Conservation (phyloP, 2,888 invertebrate species). For the Stramonita haemastoma region DNA sequence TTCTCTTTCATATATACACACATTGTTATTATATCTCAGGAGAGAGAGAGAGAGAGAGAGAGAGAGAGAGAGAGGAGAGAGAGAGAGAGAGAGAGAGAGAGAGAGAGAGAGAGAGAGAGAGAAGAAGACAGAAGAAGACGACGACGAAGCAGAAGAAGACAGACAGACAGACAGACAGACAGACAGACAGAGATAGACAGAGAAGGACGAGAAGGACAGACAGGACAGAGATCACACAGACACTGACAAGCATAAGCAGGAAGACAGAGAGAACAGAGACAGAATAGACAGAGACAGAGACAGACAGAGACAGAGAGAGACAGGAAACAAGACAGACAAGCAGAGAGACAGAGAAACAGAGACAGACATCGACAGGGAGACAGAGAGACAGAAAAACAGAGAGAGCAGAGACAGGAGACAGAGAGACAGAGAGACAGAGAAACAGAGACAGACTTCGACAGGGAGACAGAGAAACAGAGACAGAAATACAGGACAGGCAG, state of each 20-base stretch:
- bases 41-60: constrained; percentile 17
- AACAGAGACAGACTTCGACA: too few relatives aligned
- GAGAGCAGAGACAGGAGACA: too few relatives aligned
- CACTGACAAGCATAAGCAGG: too few relatives aligned
- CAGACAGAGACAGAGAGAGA: too few relatives aligned
- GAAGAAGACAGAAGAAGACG: not conserved
- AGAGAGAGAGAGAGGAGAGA: constrained; percentile 5
- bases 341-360: too few relatives aligned
- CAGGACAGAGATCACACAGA: constrained; percentile 28
- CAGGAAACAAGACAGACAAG: too few relatives aligned
- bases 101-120: not conserved
- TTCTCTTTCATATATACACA: too few relatives aligned
- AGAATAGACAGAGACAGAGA: too few relatives aligned
- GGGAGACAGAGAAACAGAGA: too few relatives aligned
- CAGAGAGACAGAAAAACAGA: too few relatives aligned
- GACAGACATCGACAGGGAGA: too few relatives aligned
- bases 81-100: not conserved
- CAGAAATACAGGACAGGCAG: too few relatives aligned
- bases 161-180: constrained; percentile 5
- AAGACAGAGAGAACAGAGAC: constrained; percentile 14
- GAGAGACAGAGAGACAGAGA: not conserved
- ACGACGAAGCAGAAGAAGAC: not conserved
- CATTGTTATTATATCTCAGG: not conserved
- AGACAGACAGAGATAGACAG: constrained; percentile 32
- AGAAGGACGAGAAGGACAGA: constrained; percentile 33